Evolutionary conservation across 2,888 invertebrate genomes (phyloP).

Genomic region (Morpho helenor): DNA sequence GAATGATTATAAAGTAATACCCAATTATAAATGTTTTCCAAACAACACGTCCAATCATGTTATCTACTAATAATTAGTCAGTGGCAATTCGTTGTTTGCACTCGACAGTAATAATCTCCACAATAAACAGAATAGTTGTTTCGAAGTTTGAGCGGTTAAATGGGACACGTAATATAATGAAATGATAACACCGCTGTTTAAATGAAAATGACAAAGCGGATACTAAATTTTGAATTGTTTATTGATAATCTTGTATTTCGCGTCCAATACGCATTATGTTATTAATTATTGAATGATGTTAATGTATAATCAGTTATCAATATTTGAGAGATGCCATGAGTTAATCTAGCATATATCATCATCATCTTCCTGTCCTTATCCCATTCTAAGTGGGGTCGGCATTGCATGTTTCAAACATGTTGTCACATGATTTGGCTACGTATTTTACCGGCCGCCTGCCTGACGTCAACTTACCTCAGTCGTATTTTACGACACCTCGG

Average conservation of each 20-base stretch:
- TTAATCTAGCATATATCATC: too few species aligned
- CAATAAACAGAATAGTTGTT: conserved; percentile 16
- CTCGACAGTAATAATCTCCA: conserved; percentile 22
- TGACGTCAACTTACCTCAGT: too few species aligned
- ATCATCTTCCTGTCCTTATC: too few species aligned
- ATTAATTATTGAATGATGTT: neutral
- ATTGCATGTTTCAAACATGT: too few species aligned
- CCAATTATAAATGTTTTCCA: neutral
- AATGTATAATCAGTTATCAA: too few species aligned
- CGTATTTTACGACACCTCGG: too few species aligned
- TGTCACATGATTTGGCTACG: too few species aligned
- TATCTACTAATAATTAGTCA: conserved; percentile 20
- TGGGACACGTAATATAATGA: conserved; percentile 23
- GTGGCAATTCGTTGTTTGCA: conserved; percentile 21
- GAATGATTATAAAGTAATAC: neutral
- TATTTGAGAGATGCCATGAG: too few species aligned
- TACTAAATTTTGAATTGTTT: neutral
- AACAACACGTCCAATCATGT: conserved; percentile 1
- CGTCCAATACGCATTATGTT: neutral
- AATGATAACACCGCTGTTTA: conserved; percentile 16
- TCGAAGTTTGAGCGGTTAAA: conserved; percentile 20
- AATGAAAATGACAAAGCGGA: conserved; percentile 1
- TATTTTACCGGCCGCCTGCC: too few species aligned
- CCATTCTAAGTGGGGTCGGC: too few species aligned
- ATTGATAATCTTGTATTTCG: neutral